Percentiles rank a stretch among this genome's conserved stretches.
Evolutionary conservation across 2,797 vertebrate genomes (phyloP).

Genomic region (Artibeus lituratus): DNA sequence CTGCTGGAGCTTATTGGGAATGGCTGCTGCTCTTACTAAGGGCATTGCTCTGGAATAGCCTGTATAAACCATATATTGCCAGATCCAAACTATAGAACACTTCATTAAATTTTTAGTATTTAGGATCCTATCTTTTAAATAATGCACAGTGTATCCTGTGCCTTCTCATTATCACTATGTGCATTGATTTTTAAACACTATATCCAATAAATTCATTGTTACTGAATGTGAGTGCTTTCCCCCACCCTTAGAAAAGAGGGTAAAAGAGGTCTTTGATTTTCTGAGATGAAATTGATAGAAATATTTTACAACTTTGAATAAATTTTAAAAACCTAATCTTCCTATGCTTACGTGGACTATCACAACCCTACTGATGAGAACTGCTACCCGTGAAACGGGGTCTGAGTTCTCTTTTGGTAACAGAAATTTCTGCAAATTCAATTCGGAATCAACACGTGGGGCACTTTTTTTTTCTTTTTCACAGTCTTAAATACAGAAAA

Average conservation of each 20-base stretch:
- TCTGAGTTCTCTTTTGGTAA: conserved; percentile 35
- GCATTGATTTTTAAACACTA: conserved; percentile 21
- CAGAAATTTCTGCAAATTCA: conserved; percentile 55
- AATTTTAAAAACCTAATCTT: not conserved
- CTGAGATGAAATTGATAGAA: not conserved
- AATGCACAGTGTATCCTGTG: not conserved
- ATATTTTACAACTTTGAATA: conserved; percentile 8
- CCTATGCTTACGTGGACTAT: conserved; percentile 11
- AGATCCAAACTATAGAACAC: not conserved
- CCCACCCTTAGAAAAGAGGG: not conserved
- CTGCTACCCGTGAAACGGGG: conserved; percentile 18
- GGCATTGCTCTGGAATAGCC: not conserved
- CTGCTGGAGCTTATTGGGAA: not conserved
- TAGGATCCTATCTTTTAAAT: not conserved
- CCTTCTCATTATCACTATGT: not conserved
- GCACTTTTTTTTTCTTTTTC: conserved; percentile 39
- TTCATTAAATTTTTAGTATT: conserved; percentile 1
- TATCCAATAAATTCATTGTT: conserved; percentile 32
- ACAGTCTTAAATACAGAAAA: conserved; percentile 72
- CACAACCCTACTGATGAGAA: not conserved
- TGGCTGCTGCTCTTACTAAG: not conserved
- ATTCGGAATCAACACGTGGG: conserved; percentile 64
- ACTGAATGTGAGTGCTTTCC: not conserved
- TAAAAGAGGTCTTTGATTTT: not conserved
- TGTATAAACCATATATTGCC: not conserved